Conservation (phyloP, 2,888 invertebrate genomes). For the Neoascia interrupta region DNA sequence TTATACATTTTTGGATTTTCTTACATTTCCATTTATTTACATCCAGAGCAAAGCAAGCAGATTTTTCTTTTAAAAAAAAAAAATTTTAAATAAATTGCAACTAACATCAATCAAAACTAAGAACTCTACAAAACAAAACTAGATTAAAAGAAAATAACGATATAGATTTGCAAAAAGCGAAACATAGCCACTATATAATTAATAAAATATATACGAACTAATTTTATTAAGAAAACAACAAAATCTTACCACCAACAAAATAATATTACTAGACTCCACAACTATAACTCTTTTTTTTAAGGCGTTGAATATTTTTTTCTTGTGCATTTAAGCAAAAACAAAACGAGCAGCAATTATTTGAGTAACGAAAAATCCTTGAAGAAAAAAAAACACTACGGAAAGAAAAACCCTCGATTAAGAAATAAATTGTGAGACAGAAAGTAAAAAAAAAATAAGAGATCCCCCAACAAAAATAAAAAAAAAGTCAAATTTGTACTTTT, state of each 20-base stretch:
- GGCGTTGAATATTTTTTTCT: slow-evolving; percentile 44
- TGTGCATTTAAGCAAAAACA: slow-evolving; percentile 27
- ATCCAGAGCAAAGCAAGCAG: slow-evolving; percentile 43
- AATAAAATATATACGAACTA: slow-evolving; percentile 44
- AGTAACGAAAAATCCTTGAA: slow-evolving; percentile 37
- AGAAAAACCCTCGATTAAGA: slow-evolving; percentile 65
- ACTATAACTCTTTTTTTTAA: too few species aligned
- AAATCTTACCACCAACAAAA: slow-evolving; percentile 50
- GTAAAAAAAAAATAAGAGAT: slow-evolving; percentile 13
- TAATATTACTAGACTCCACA: slow-evolving; percentile 46
- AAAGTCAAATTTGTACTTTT: slow-evolving; percentile 19
- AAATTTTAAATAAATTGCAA: neutral
- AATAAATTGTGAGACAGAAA: slow-evolving; percentile 56
- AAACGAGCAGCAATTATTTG: slow-evolving; percentile 17
- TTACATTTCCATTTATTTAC: slow-evolving; percentile 60
- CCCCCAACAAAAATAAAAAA: slow-evolving; percentile 13
- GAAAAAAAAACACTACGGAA: slow-evolving; percentile 34
- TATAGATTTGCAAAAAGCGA: slow-evolving; percentile 62
- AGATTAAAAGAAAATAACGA: slow-evolving; percentile 62
- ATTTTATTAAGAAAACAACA: slow-evolving; percentile 51
- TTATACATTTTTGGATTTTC: slow-evolving; percentile 65
- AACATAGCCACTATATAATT: slow-evolving; percentile 67
- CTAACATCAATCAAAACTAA: slow-evolving; percentile 11
- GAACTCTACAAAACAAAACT: slow-evolving; percentile 13
- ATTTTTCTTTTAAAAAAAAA: neutral